phyloP scores from a whole-genome alignment of 1,140 invertebrate genomes.

The Papilio polytes region DNA sequence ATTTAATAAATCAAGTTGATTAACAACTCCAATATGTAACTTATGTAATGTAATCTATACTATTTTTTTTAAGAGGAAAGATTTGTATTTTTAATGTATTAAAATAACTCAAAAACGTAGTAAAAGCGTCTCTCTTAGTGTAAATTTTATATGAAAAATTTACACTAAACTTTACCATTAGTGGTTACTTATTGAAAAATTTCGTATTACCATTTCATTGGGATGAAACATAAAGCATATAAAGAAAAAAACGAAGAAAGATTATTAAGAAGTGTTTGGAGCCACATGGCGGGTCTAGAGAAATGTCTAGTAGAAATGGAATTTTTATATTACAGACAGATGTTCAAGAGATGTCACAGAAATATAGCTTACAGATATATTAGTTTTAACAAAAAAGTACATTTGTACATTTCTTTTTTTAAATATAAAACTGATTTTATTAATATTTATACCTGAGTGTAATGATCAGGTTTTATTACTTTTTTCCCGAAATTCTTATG shows the following conservation, averaged over 20 bases:
- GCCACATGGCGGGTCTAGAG: constrained; percentile 13
- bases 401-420: neutral
- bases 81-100: no score
- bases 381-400: neutral
- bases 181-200: neutral
- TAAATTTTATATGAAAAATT: neutral
- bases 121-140: no score
- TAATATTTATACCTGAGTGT: no score
- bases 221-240: constrained; percentile 6
- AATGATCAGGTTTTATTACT: neutral
- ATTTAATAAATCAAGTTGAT: no score
- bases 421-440: neutral
- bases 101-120: no score
- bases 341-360: neutral
- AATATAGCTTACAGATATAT: neutral
- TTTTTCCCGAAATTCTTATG: neutral
- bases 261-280: constrained; percentile 26
- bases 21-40: no score
- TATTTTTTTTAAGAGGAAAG: no score
- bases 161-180: neutral
- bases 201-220: neutral
- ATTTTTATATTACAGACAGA: constrained; percentile 12
- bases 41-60: no score
- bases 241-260: constrained; percentile 6
- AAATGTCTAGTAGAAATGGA: constrained; percentile 12